A percentile compares a stretch with the other conserved stretches of the same genome.
Evolutionary conservation across 2,113 vertebrate genomes (phyloP).

Genomic region (Verasper variegatus): DNA sequence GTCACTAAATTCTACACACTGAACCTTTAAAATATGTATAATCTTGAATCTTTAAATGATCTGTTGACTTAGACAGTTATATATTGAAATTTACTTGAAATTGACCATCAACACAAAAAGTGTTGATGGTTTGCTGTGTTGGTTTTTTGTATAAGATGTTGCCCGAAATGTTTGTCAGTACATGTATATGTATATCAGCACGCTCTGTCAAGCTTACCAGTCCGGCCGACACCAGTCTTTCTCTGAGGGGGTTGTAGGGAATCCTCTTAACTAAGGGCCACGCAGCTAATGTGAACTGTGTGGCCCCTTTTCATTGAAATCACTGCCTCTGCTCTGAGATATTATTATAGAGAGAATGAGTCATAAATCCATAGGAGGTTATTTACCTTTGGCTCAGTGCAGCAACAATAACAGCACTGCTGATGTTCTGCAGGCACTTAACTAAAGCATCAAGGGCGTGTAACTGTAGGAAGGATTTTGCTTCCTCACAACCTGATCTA

Average conservation of each 20-base stretch:
- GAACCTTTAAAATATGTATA: too few species aligned
- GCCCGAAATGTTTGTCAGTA: conserved; percentile 1
- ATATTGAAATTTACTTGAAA: too few species aligned
- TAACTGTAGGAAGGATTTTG: conserved; percentile 10
- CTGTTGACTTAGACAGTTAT: too few species aligned
- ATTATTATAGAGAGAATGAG: conserved; percentile 52
- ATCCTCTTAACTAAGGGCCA: conserved; percentile 74
- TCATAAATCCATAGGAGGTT: conserved; percentile 60
- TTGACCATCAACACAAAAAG: too few species aligned
- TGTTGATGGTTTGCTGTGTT: conserved; percentile 6
- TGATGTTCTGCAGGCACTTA: conserved; percentile 29
- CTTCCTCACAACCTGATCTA: conserved; percentile 25
- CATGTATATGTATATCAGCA: neutral
- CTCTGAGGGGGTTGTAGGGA: conserved; percentile 43
- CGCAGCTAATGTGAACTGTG: conserved; percentile 53
- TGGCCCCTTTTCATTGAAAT: conserved; percentile 57
- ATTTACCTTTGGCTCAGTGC: conserved; percentile 62
- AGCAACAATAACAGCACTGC: conserved; percentile 15
- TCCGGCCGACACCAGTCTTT: conserved; percentile 21
- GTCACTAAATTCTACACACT: too few species aligned
- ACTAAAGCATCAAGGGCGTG: neutral
- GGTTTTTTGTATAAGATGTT: too few species aligned
- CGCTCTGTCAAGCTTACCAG: conserved; percentile 47
- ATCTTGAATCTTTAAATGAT: too few species aligned
- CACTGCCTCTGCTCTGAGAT: conserved; percentile 58